Evolutionary conservation across 2,113 vertebrate species (phyloP).

Genomic region (Pterocles gutturalis): DNA sequence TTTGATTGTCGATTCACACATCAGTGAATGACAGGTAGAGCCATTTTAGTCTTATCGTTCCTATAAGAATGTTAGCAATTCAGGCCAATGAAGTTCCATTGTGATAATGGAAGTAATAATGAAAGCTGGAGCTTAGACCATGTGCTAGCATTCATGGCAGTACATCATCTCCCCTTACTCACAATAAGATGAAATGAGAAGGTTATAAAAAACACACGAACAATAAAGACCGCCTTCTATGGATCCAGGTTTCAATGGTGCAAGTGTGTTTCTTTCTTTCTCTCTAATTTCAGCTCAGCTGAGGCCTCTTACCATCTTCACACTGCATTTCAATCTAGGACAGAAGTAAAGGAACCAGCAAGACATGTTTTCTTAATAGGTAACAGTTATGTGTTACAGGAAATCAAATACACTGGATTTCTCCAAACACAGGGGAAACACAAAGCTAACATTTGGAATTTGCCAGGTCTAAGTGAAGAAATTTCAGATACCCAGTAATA

Average conservation of each 20-base stretch:
- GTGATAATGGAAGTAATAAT: constrained; percentile 44
- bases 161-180: neutral
- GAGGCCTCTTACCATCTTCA: neutral
- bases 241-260: neutral
- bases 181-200: constrained; percentile 7
- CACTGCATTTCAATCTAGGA: neutral
- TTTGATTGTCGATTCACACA: constrained; percentile 38
- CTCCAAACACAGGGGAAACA: neutral
- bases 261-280: neutral
- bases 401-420: neutral
- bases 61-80: constrained; percentile 28
- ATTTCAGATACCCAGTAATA: neutral
- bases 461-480: neutral
- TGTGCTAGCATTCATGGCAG: neutral
- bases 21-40: constrained; percentile 25
- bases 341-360: neutral
- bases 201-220: neutral
- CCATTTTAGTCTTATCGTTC: neutral
- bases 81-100: constrained; percentile 14
- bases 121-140: neutral
- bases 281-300: neutral
- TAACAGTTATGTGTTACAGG: neutral
- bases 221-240: neutral
- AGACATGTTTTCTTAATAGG: neutral
- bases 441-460: neutral